A percentile compares a stretch with the other conserved stretches of the same genome.
These are phyloP conservation scores for Astropecten irregularis DNA, from an alignment of 53 echinoderm and acorn worm species.

Conservation along the genomic window DNA sequence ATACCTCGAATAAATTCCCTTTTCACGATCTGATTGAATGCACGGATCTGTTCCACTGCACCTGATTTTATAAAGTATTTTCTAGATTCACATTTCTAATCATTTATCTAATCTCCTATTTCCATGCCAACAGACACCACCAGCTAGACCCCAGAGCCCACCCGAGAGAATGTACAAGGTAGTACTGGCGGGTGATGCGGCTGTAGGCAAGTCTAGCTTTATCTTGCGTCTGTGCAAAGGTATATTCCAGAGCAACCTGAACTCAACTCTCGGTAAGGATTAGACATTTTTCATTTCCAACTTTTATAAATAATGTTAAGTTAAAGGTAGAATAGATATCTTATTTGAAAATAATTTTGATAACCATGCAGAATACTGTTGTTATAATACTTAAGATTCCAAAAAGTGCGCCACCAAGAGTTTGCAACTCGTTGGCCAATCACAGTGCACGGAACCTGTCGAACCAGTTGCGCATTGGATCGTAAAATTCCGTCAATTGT, in stretches of 20 bases:
- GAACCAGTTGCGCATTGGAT: too few species aligned
- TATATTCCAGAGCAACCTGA: slow-evolving; percentile 91
- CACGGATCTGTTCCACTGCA: too few species aligned
- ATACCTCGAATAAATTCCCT: too few species aligned
- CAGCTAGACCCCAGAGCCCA: slow-evolving; percentile 63
- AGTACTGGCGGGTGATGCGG: slow-evolving; percentile 94
- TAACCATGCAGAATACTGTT: not conserved
- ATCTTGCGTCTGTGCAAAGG: slow-evolving; percentile 94
- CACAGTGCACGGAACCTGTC: too few species aligned
- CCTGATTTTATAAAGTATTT: too few species aligned
- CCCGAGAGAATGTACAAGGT: slow-evolving; percentile 99
- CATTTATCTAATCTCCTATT: too few species aligned
- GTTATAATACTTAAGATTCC: too few species aligned
- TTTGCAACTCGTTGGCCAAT: too few species aligned
- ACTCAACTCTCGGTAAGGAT: slow-evolving; percentile 96
- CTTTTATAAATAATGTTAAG: not conserved
- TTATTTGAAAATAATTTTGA: not conserved
- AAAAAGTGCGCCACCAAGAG: too few species aligned
- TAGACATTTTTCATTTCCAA: not conserved
- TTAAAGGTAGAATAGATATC: not conserved
- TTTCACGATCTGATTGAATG: too few species aligned
- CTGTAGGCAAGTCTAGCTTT: slow-evolving; percentile 97
- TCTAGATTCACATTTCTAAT: too few species aligned
- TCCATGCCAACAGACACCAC: slow-evolving; percentile 67
- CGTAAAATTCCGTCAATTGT: too few species aligned